Base-by-base conservation (phyloP, 2,888 invertebrate species). In the Epirrhoe alternata region DNA sequence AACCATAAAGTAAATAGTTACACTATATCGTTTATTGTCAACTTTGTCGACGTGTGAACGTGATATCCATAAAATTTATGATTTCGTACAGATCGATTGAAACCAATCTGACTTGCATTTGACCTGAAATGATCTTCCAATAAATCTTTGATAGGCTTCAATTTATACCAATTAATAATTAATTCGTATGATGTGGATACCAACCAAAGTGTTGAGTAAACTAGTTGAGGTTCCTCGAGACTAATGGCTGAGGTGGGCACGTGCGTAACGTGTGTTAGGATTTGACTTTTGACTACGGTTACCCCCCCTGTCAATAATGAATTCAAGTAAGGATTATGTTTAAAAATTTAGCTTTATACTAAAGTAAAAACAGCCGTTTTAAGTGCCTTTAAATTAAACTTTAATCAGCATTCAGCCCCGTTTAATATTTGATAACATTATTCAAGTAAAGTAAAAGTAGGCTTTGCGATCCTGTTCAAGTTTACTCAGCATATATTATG, bases 401-500 rank as follows among this genome's bases (percentile, higher is more conserved):
- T 47, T 14, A 47, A 47, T 14, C 1, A 6, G 6, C 47, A 16
- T 47, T 16, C 47, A 56, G 42, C 17, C n/a, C 33, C 35, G 24
- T 35, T 50, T 38, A 51, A 58, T 58, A 35, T 58, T 50, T 58
- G 1, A 49, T 8, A 49, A 16, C 16, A 47, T n/a, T 35, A 50
- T 16, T 35, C 49, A 6, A 51, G 30, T 52, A 52, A 60, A 52
- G 61, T 61, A 49, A 49, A 55, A 24, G 47, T 38, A 30, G 33
- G 30, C 54, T 45, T 12, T 45, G 33, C n/a, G 33, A 35, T 45
- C 33, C 31, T 30, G 30, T 51, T 42, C n/a, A 24, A 50, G 33
- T 51, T 58, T 47, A 57, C 33, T 57, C 6, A 52, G 35, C 53
- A 47, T 64, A 53, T 47, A 63, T 63, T 58, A 64, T 64, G 63